Percentiles rank a stretch among this genome's conserved stretches.
These are phyloP conservation scores for Brachypalpus laphriformis DNA, from an alignment of 2,888 invertebrate genomes.

Conservation along the genomic window DNA sequence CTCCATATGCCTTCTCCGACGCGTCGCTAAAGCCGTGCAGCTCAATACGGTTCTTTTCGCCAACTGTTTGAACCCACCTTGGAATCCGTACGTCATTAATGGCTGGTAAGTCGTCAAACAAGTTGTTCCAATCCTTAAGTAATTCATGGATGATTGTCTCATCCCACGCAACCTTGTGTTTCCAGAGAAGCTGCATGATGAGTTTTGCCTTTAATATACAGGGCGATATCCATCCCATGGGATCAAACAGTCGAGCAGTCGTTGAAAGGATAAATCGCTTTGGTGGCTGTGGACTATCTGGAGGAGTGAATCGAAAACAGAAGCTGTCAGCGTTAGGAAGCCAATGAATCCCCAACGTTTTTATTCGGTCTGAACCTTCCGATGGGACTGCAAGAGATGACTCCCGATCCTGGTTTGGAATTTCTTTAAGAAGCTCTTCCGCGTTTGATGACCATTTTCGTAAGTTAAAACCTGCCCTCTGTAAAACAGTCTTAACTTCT, in stretches of 20 bases:
- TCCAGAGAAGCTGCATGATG: constrained; percentile 10
- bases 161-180: constrained; percentile 11
- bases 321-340: background rate
- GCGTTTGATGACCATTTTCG: too few relatives aligned
- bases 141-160: background rate
- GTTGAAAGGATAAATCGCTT: constrained; percentile 24
- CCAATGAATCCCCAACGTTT: background rate
- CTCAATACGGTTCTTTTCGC: background rate
- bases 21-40: constrained; percentile 43
- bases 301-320: constrained; percentile 21
- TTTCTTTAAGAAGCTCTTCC: too few relatives aligned
- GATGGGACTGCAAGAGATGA: too few relatives aligned
- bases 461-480: too few relatives aligned
- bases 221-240: constrained; percentile 30
- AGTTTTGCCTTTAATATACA: constrained; percentile 13
- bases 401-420: too few relatives aligned
- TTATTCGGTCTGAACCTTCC: background rate
- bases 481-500: too few relatives aligned
- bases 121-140: background rate
- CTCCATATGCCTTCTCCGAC: constrained; percentile 7
- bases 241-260: constrained; percentile 27
- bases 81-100: constrained; percentile 1
- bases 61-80: constrained; percentile 9
- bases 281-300: background rate
- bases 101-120: constrained; percentile 1